Percentiles rank a stretch among this genome's conserved stretches.
Conservation (phyloP, 2,797 vertebrate genomes). For the Moxostoma hubbsi region DNA sequence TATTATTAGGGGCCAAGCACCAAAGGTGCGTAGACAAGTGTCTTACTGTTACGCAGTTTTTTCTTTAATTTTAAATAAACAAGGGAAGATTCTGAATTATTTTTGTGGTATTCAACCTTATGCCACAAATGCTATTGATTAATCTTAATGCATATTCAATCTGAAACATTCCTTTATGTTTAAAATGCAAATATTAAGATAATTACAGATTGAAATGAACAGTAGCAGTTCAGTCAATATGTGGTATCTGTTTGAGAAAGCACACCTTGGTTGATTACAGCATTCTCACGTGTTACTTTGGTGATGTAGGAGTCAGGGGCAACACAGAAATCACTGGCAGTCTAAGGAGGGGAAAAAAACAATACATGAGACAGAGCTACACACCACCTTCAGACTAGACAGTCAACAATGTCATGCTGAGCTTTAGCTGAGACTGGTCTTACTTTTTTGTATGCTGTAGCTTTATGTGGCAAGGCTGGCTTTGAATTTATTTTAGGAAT, state of each 20-base stretch:
- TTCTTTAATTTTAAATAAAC: no score
- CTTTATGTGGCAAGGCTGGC: neutral
- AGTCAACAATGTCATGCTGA: neutral
- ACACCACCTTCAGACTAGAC: neutral
- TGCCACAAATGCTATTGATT: no score
- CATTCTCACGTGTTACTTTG: constrained; percentile 85
- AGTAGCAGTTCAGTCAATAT: no score
- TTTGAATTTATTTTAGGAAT: neutral
- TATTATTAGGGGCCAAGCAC: no score
- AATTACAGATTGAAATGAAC: neutral
- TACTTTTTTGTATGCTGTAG: neutral
- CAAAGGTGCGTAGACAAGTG: no score
- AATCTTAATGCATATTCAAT: neutral
- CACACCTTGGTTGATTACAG: constrained; percentile 79
- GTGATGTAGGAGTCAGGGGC: constrained; percentile 88
- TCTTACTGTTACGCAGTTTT: no score
- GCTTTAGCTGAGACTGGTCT: constrained; percentile 40
- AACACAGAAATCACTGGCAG: constrained; percentile 93
- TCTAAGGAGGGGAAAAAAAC: constrained; percentile 71
- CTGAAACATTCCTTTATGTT: neutral
- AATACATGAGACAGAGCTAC: constrained; percentile 54
- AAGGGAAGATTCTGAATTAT: no score
- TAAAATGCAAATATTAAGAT: no score
- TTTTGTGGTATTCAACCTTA: no score
- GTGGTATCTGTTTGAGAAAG: neutral